phyloP scores from a whole-genome alignment of 2,888 invertebrate genomes.

The Phanerotoma sp. region DNA sequence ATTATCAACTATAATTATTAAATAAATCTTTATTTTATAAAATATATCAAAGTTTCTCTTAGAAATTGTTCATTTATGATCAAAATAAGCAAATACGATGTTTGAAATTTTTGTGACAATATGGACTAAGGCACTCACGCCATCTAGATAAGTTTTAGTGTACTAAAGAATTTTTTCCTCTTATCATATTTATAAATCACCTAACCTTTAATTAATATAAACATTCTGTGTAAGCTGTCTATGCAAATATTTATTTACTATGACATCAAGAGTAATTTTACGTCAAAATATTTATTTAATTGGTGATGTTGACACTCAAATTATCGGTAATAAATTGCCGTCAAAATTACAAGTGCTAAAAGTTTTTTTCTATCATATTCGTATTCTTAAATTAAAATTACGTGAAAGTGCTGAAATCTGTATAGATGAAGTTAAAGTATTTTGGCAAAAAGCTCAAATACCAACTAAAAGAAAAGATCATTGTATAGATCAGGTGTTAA shows the following conservation, averaged over 20 bases:
- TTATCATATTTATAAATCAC: constrained; percentile 5
- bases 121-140: constrained; percentile 12
- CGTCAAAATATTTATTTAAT: constrained; percentile 19
- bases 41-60: constrained; percentile 1
- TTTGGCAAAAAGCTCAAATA: constrained; percentile 20
- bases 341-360: constrained; percentile 20
- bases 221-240: constrained; percentile 4
- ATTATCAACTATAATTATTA: no score
- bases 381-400: constrained; percentile 4
- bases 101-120: constrained; percentile 4
- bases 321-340: constrained; percentile 20
- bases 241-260: background rate
- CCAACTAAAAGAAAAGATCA: constrained; percentile 1
- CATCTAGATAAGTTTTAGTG: constrained; percentile 7
- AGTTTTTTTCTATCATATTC: constrained; percentile 17
- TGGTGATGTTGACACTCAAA: constrained; percentile 18
- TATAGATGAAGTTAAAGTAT: constrained; percentile 18
- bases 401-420: constrained; percentile 9
- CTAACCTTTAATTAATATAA: constrained; percentile 11
- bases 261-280: constrained; percentile 5
- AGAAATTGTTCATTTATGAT: background rate
- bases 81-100: constrained; percentile 9
- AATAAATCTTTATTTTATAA: no score
- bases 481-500: constrained; percentile 10
- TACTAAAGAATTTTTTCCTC: constrained; percentile 5